Percentiles rank a stretch among this genome's conserved stretches.
Evolutionary conservation across 2,888 invertebrate genomes (phyloP).

Genomic region (Morinoia aosen): DNA sequence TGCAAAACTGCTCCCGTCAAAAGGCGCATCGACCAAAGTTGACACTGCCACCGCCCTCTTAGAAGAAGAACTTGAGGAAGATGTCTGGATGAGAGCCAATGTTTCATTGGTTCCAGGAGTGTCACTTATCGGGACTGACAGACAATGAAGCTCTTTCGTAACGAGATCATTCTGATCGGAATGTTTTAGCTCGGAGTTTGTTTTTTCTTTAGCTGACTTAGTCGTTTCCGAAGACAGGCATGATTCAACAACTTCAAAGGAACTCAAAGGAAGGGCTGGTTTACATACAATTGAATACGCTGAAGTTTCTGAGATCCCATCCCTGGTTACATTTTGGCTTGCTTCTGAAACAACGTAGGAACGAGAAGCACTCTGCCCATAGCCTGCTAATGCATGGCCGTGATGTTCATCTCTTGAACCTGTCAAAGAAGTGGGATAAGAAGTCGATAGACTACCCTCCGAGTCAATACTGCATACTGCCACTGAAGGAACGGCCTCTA

Average conservation of each 20-base stretch:
- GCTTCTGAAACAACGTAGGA: neutral
- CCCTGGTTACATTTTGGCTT: neutral
- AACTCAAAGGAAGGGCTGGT: neutral
- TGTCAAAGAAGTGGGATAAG: neutral
- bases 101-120: neutral
- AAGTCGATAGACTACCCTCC: neutral
- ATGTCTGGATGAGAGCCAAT: neutral
- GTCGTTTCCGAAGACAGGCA: neutral
- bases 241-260: slow-evolving; percentile 3
- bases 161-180: neutral
- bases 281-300: neutral
- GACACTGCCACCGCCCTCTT: neutral
- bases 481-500: neutral
- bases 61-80: neutral
- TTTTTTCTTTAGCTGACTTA: neutral
- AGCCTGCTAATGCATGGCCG: neutral
- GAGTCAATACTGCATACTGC: neutral
- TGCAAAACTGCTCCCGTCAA: neutral
- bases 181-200: neutral
- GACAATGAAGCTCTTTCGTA: neutral
- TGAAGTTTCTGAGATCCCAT: neutral
- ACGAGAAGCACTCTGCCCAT: neutral
- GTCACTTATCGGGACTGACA: neutral
- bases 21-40: neutral
- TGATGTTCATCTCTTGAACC: neutral